Evolutionary conservation across 1,140 invertebrate species (phyloP).

Genomic region (Nasonia vitripennis): DNA sequence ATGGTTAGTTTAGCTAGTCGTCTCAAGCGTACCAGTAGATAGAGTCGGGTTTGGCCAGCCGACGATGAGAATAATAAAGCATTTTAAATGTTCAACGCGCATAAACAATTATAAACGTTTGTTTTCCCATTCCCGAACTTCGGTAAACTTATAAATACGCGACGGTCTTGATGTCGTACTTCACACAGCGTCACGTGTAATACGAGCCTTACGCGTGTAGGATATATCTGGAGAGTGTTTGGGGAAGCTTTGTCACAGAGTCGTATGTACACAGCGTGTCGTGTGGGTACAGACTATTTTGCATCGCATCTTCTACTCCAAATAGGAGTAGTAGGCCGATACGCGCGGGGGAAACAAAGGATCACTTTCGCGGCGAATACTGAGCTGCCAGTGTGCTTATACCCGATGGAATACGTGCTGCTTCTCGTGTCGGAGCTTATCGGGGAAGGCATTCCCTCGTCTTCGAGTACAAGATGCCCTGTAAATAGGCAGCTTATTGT

Average conservation of each 20-base stretch:
- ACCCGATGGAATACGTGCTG: too few species aligned
- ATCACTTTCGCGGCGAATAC: background rate
- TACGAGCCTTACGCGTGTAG: background rate
- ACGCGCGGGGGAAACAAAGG: background rate
- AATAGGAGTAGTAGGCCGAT: background rate
- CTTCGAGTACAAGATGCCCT: too few species aligned
- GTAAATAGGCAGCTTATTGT: too few species aligned
- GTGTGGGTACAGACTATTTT: background rate
- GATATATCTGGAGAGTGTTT: background rate
- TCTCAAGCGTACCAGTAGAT: too few species aligned
- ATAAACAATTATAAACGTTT: conserved; percentile 7
- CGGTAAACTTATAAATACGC: background rate
- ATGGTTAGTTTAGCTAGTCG: too few species aligned
- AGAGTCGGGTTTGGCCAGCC: too few species aligned
- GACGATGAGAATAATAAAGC: too few species aligned
- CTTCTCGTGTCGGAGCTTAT: too few species aligned
- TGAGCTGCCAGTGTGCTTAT: background rate
- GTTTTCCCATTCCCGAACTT: background rate
- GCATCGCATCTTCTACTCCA: background rate
- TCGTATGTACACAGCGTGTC: background rate
- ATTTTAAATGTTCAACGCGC: background rate
- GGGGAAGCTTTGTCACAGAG: background rate
- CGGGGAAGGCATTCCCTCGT: too few species aligned
- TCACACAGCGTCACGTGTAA: background rate
- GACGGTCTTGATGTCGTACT: background rate